Conservation (phyloP, 2,113 vertebrate genomes). For the Melanocharis versteri region DNA sequence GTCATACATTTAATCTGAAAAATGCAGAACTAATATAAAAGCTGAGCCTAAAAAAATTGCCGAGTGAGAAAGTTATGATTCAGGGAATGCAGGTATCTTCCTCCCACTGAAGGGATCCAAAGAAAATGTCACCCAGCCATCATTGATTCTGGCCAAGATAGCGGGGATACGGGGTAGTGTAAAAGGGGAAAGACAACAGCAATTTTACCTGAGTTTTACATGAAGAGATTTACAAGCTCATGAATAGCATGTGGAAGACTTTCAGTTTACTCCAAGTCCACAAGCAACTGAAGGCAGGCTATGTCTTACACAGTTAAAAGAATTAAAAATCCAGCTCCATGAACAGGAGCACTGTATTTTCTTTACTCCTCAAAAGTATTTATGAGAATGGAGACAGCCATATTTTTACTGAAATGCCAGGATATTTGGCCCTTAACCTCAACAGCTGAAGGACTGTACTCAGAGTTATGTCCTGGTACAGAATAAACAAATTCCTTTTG, state of each 20-base stretch:
- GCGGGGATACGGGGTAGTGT: too few relatives aligned
- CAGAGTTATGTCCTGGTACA: not conserved
- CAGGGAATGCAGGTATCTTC: not conserved
- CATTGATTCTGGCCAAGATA: not conserved
- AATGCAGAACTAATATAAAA: not conserved
- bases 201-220: not conserved
- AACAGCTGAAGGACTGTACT: not conserved
- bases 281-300: not conserved
- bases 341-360: not conserved
- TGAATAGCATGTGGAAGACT: not conserved
- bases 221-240: not conserved
- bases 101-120: not conserved
- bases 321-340: not conserved
- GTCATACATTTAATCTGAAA: not conserved
- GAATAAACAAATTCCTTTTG: not conserved
- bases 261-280: not conserved
- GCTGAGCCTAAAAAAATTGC: not conserved
- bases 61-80: not conserved
- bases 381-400: not conserved
- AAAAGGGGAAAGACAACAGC: not conserved
- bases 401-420: not conserved
- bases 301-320: accelerated
- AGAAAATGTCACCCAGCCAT: not conserved
- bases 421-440: not conserved
- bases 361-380: not conserved